Evolutionary conservation across 2,888 invertebrate species (phyloP).

Genomic region (Parapristionchus giblindavisi): DNA sequence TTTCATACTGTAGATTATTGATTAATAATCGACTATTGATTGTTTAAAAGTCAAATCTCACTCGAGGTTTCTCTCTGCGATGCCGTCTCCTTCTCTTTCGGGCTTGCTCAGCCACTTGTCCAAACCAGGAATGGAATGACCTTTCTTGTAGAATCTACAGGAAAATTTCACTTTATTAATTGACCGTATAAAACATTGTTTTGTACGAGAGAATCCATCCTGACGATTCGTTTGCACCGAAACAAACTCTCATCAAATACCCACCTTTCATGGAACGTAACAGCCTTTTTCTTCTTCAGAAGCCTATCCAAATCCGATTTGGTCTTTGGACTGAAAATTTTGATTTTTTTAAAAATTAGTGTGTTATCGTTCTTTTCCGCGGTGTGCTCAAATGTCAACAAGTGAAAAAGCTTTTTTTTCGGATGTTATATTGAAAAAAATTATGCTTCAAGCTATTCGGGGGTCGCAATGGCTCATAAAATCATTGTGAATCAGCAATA

Average conservation of each 20-base stretch:
- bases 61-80: not conserved
- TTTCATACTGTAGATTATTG: too few species aligned
- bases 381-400: too few species aligned
- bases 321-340: constrained; percentile 14
- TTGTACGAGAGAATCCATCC: too few species aligned
- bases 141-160: constrained; percentile 16
- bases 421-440: not conserved
- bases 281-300: constrained; percentile 22
- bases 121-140: not conserved
- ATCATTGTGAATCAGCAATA: too few species aligned
- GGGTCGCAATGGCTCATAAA: too few species aligned
- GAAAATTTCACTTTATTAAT: not conserved
- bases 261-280: constrained; percentile 32
- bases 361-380: too few species aligned
- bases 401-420: too few species aligned
- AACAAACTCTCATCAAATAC: not conserved
- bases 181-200: not conserved
- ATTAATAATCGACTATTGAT: too few species aligned
- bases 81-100: not conserved
- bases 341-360: not conserved
- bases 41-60: not conserved
- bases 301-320: constrained; percentile 16
- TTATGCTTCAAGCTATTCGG: not conserved
- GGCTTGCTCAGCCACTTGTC: not conserved
- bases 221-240: too few species aligned